Conservation (phyloP, 2,113 vertebrate species). For the Cheirogaleus medius region DNA sequence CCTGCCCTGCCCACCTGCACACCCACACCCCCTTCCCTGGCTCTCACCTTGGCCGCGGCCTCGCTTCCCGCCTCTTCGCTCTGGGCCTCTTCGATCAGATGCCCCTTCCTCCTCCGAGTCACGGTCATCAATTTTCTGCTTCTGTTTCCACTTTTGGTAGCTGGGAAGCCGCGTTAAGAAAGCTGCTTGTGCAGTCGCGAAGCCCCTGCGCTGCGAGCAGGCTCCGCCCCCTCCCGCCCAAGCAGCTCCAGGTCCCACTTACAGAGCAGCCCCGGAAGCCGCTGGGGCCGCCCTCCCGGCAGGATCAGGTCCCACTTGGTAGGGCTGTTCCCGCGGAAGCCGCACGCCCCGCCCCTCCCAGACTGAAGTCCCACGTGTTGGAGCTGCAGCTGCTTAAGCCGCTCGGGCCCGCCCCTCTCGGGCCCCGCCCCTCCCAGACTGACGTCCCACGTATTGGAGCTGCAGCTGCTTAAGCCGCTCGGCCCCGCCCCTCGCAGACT, state of each 20-base stretch:
- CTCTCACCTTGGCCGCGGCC: constrained; percentile 72
- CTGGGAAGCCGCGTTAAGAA: constrained; percentile 85
- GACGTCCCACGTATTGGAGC: constrained; percentile 72
- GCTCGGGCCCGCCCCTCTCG: not conserved
- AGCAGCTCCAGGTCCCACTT: constrained; percentile 46
- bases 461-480: rapidly evolving
- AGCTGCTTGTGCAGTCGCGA: rapidly evolving
- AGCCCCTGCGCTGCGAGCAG: rapidly evolving
- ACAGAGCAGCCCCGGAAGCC: not conserved
- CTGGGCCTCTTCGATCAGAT: not conserved
- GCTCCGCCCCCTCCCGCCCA: not conserved
- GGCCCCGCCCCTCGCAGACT: not conserved
- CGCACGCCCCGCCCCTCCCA: not conserved
- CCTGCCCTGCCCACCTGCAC: not conserved
- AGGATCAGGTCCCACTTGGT: constrained; percentile 97
- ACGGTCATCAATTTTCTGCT: constrained; percentile 92
- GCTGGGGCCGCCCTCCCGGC: constrained; percentile 50
- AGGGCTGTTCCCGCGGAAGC: constrained; percentile 69
- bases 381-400: not conserved
- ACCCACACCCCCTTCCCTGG: not conserved
- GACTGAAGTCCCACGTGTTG: not conserved
- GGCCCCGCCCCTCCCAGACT: constrained; percentile 46
- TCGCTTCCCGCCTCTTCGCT: constrained; percentile 69
- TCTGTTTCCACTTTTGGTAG: constrained; percentile 98
- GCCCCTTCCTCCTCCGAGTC: constrained; percentile 81